phyloP scores from a whole-genome alignment of 2,888 invertebrate genomes.

The Nezara viridula region DNA sequence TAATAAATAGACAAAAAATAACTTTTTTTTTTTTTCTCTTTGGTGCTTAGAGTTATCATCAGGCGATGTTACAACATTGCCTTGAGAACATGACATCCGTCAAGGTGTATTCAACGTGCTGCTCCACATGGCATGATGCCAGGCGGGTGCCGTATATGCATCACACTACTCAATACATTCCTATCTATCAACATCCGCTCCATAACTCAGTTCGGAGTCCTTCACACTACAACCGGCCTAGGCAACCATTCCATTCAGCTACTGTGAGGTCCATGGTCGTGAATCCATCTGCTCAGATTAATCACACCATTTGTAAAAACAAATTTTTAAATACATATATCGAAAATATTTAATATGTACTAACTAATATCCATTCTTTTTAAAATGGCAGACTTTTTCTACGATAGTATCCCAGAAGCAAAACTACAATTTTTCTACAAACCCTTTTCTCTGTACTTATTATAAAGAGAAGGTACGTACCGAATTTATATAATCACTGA shows the following conservation, averaged over 20 bases:
- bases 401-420: background rate
- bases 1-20: too few species aligned
- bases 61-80: background rate
- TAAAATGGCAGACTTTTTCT: background rate
- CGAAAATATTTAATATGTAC: too few species aligned
- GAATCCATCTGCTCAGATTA: background rate
- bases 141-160: background rate
- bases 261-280: background rate
- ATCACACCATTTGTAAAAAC: too few species aligned
- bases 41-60: background rate
- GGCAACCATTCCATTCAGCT: background rate
- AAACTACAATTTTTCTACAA: background rate
- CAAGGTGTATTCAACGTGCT: background rate
- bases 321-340: too few species aligned
- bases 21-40: too few species aligned
- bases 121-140: background rate
- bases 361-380: too few species aligned
- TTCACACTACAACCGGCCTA: background rate
- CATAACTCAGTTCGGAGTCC: background rate
- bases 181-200: conserved; percentile 6
- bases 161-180: background rate
- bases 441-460: too few species aligned
- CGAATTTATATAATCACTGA: background rate
- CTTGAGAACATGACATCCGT: conserved; percentile 16
- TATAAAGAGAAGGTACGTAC: background rate